These are phyloP conservation scores for Falco columbarius DNA, from an alignment of 2,797 vertebrate species.

Conservation along the genomic window DNA sequence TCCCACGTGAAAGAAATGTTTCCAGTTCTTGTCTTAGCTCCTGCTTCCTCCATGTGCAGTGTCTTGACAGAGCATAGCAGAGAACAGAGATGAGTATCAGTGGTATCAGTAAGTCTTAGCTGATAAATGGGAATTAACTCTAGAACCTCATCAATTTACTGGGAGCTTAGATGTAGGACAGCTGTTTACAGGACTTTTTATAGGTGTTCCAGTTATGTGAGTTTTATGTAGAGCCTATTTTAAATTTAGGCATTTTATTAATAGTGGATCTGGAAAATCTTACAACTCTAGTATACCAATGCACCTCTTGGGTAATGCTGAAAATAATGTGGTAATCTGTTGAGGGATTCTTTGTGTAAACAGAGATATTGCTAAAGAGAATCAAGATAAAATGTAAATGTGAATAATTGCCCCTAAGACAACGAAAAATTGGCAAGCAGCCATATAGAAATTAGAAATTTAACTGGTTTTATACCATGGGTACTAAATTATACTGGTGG, in stretches of 20 bases:
- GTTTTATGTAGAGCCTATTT: background rate
- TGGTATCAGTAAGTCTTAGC: background rate
- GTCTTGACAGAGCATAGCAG: background rate
- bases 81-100: background rate
- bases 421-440: background rate
- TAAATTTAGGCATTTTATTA: slow-evolving; percentile 29
- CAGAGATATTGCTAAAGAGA: background rate
- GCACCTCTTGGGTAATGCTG: background rate
- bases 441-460: background rate
- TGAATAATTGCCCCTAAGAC: background rate
- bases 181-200: background rate
- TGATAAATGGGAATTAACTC: background rate
- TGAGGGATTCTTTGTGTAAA: background rate
- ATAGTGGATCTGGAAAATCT: background rate
- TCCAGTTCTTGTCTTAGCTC: slow-evolving; percentile 11
- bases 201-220: background rate
- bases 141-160: background rate
- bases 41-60: background rate
- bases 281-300: background rate
- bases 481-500: background rate
- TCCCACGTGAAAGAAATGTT: slow-evolving; percentile 40
- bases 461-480: background rate
- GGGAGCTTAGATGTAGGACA: background rate
- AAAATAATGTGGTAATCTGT: background rate
- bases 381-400: background rate